Conservation (phyloP, 2,113 vertebrate genomes). For the Odocoileus virginianus region DNA sequence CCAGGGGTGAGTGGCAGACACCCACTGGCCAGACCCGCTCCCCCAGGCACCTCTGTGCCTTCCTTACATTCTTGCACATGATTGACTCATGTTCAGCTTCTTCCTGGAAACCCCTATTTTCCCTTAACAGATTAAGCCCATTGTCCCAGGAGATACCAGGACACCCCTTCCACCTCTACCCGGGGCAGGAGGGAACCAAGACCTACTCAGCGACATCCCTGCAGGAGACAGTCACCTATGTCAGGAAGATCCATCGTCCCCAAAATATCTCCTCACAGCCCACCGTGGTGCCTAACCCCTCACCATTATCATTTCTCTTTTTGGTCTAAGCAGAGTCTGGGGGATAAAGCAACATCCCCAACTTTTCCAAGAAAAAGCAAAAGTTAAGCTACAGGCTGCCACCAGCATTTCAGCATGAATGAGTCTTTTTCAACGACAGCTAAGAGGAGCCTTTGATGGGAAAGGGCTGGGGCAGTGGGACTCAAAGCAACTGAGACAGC, state of each 20-base stretch:
- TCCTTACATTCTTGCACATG: neutral
- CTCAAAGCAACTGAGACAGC: neutral
- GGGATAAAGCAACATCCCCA: neutral
- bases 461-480: neutral
- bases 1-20: neutral
- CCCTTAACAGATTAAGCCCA: neutral
- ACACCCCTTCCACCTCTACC: neutral
- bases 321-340: neutral
- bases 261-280: neutral
- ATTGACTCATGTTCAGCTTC: neutral
- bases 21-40: neutral
- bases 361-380: neutral
- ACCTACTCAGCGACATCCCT: neutral
- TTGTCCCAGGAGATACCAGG: neutral
- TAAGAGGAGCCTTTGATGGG: neutral
- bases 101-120: neutral
- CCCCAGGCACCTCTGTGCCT: neutral
- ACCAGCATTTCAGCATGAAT: neutral
- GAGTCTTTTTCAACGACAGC: neutral
- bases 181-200: neutral
- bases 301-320: neutral
- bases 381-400: neutral
- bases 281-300: fast-evolving
- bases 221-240: neutral
- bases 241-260: neutral